These are phyloP conservation scores for Ischnus inquisitorius DNA, from an alignment of 2,888 invertebrate genomes.

Conservation along the genomic window DNA sequence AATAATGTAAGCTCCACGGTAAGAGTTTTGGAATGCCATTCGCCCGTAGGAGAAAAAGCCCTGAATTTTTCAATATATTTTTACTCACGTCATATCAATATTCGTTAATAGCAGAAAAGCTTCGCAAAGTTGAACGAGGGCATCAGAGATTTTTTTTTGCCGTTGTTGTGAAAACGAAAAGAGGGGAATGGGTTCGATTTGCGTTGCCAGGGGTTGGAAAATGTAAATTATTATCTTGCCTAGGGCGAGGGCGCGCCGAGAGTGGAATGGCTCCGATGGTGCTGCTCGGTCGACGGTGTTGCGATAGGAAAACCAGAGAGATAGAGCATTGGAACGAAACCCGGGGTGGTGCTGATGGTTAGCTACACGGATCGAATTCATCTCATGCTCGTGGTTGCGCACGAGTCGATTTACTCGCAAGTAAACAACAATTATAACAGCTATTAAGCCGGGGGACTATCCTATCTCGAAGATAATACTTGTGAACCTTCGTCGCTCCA, in stretches of 20 bases:
- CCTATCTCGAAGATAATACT: conserved; percentile 2
- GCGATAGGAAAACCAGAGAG: conserved; percentile 6
- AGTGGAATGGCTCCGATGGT: conserved; percentile 7
- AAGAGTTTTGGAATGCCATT: background rate
- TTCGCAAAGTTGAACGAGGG: too few species aligned
- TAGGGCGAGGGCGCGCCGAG: conserved; percentile 56
- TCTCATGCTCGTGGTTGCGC: background rate
- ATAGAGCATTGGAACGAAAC: background rate
- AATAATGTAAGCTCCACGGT: background rate
- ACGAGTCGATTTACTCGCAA: conserved; percentile 5
- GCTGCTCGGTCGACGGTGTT: conserved; percentile 20
- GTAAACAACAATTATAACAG: conserved; percentile 63
- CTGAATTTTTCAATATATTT: too few species aligned
- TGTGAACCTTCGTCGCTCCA: background rate
- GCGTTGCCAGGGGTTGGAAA: conserved; percentile 57
- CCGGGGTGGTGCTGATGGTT: background rate
- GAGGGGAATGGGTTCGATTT: conserved; percentile 16
- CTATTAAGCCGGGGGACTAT: conserved; percentile 33
- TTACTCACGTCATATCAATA: too few species aligned
- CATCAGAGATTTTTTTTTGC: too few species aligned
- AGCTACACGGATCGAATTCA: conserved; percentile 1
- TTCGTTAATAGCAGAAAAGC: too few species aligned
- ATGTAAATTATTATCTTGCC: conserved; percentile 63
- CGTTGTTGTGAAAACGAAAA: background rate
- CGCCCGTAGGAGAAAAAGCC: too few species aligned